Evolutionary conservation across 2,888 invertebrate species (phyloP).

Genomic region (Quadroppia sp.): DNA sequence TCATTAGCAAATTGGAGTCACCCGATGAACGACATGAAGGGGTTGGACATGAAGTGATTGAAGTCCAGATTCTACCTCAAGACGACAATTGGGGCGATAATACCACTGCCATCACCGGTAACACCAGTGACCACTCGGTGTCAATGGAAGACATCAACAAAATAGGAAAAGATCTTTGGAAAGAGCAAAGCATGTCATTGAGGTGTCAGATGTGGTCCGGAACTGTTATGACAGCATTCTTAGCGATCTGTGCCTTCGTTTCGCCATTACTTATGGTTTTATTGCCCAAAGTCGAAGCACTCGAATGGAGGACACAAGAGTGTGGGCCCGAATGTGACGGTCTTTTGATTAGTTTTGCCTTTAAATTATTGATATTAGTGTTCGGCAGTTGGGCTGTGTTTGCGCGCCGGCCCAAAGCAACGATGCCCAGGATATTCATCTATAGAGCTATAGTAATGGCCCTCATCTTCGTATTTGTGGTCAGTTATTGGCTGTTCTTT

Average conservation of each 20-base stretch:
- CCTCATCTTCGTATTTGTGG: slow-evolving; percentile 81
- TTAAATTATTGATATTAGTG: slow-evolving; percentile 80
- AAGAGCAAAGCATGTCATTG: slow-evolving; percentile 48
- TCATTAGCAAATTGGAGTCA: slow-evolving; percentile 32
- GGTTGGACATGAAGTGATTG: slow-evolving; percentile 67
- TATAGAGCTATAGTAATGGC: slow-evolving; percentile 84
- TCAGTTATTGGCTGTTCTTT: slow-evolving; percentile 98
- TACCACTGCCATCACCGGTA: slow-evolving; percentile 93
- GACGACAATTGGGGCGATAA: slow-evolving; percentile 99
- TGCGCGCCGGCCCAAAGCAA: slow-evolving; percentile 73
- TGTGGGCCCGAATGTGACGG: slow-evolving; percentile 94
- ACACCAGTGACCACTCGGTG: slow-evolving; percentile 90
- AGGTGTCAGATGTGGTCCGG: slow-evolving; percentile 76
- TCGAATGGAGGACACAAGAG: slow-evolving; percentile 53
- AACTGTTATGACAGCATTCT: slow-evolving; percentile 69
- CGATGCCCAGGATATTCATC: slow-evolving; percentile 84
- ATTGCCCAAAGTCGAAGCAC: slow-evolving; percentile 68
- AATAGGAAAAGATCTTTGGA: slow-evolving; percentile 50
- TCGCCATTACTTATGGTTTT: slow-evolving; percentile 94
- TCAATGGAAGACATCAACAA: slow-evolving; percentile 72
- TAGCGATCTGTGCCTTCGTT: slow-evolving; percentile 77
- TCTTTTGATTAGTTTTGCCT: slow-evolving; percentile 79
- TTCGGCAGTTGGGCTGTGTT: slow-evolving; percentile 92
- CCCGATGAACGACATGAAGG: slow-evolving; percentile 49
- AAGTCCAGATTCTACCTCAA: slow-evolving; percentile 90